phyloP scores from a whole-genome alignment of 2,113 vertebrate species.

The Ovis canadensis region DNA sequence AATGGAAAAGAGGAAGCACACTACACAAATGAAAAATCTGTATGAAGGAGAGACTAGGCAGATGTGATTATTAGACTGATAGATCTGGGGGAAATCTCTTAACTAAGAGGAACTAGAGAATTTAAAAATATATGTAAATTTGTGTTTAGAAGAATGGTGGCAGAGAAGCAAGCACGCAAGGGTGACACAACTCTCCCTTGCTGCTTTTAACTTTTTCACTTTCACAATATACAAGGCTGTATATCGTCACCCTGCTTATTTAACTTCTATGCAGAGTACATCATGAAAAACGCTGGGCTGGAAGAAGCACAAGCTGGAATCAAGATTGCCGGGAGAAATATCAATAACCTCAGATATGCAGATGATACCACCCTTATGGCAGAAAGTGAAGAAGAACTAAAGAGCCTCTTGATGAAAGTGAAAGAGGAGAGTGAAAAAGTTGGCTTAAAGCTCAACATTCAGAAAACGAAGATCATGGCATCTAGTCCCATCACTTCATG shows the following conservation, averaged over 20 bases:
- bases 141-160: background rate
- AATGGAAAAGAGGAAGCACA: background rate
- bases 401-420: too few relatives aligned
- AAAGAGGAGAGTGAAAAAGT: too few relatives aligned
- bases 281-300: background rate
- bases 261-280: background rate
- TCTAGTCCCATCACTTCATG: too few relatives aligned
- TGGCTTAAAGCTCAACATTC: too few relatives aligned
- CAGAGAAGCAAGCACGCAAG: background rate
- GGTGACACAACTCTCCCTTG: rapidly evolving
- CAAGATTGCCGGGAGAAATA: too few relatives aligned
- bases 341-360: too few relatives aligned
- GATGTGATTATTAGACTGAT: background rate
- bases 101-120: background rate
- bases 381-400: too few relatives aligned
- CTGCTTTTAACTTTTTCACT: background rate
- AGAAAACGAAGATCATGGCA: too few relatives aligned
- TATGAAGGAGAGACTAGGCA: background rate
- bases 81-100: background rate
- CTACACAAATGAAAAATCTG: background rate
- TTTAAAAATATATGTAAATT: background rate
- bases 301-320: background rate
- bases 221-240: too few relatives aligned
- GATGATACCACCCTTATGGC: too few relatives aligned
- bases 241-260: background rate